Evolutionary conservation across 2,113 vertebrate genomes (phyloP).

Genomic region (human): GRCh38 chr5:158451501-158452000

Average conservation of each 20-base stretch:
- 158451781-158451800: constrained; percentile 85
- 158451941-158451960: constrained; percentile 83
- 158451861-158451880: constrained; percentile 88
- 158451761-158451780: constrained; percentile 87
- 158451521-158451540: constrained; percentile 64
- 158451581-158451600: neutral
- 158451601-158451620: constrained; percentile 29
- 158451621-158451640: constrained; percentile 74
- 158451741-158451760: constrained; percentile 89
- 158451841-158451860: constrained; percentile 85
- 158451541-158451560: constrained; percentile 51
- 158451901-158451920: constrained; percentile 88
- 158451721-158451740: constrained; percentile 89
- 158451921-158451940: constrained; percentile 83
- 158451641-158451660: constrained; percentile 77
- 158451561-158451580: constrained; percentile 40
- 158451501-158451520: constrained; percentile 11
- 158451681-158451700: constrained; percentile 82
- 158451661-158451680: constrained; percentile 78
- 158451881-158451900: constrained; percentile 86
- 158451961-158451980: constrained; percentile 79
- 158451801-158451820: constrained; percentile 89
- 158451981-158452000: constrained; percentile 81
- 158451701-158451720: constrained; percentile 84
- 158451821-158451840: constrained; percentile 86